Percentiles rank a stretch among this genome's conserved stretches.
Conservation (phyloP, 2,113 vertebrate species). For the Amphiprion percula region DNA sequence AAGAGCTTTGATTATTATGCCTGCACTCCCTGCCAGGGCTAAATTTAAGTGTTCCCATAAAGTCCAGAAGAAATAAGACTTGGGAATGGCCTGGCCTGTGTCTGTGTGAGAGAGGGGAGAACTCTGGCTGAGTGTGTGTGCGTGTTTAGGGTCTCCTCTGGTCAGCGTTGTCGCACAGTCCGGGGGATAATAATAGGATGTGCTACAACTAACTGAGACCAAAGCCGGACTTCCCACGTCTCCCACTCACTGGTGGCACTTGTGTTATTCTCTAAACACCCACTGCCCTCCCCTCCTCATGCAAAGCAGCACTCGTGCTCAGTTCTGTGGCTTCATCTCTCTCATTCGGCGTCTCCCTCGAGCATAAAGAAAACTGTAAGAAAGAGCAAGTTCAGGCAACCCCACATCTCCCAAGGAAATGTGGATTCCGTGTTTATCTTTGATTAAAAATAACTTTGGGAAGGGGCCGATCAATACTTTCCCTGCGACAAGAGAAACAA, state of each 20-base stretch:
- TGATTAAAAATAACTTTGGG: slow-evolving; percentile 87
- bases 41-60: slow-evolving; percentile 88
- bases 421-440: slow-evolving; percentile 84
- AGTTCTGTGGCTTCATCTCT: slow-evolving; percentile 53
- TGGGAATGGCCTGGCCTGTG: slow-evolving; percentile 82
- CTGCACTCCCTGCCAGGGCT: slow-evolving; percentile 82
- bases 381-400: slow-evolving; percentile 65
- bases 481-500: slow-evolving; percentile 66
- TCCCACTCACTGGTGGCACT: slow-evolving; percentile 79
- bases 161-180: slow-evolving; percentile 84
- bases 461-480: slow-evolving; percentile 85
- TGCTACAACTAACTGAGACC: slow-evolving; percentile 77
- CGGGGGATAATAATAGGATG: slow-evolving; percentile 85
- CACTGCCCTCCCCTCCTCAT: slow-evolving; percentile 5
- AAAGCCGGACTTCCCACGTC: slow-evolving; percentile 85
- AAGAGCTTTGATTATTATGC: slow-evolving; percentile 85
- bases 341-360: slow-evolving; percentile 64
- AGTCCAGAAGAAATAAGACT: slow-evolving; percentile 83
- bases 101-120: slow-evolving; percentile 71
- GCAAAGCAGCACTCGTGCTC: slow-evolving; percentile 32
- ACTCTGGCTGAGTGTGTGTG: slow-evolving; percentile 67
- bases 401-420: slow-evolving; percentile 81
- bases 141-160: slow-evolving; percentile 83
- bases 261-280: slow-evolving; percentile 77
- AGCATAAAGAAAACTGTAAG: slow-evolving; percentile 65